Conservation (phyloP, 2,888 invertebrate genomes). For the Mystacides longicornis region DNA sequence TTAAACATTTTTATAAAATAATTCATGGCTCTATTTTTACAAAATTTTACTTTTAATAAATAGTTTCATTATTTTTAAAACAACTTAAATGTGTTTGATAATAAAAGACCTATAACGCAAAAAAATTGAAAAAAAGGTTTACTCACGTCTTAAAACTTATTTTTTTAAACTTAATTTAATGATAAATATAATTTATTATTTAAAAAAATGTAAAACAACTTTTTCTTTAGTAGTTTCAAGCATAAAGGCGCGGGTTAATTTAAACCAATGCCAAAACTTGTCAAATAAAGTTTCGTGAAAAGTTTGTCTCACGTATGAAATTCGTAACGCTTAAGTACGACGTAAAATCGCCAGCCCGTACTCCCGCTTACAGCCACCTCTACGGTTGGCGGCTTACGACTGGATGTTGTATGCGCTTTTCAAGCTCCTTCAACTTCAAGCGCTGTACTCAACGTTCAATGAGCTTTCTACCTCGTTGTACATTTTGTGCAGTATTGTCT, state of each 20-base stretch:
- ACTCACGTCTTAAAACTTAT: too few relatives aligned
- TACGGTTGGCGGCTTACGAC: slow-evolving; percentile 22
- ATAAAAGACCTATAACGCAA: too few relatives aligned
- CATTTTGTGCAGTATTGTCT: too few relatives aligned
- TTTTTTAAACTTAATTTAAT: too few relatives aligned
- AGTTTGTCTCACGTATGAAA: slow-evolving; percentile 11
- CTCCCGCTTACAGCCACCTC: slow-evolving; percentile 12
- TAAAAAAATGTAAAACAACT: background rate
- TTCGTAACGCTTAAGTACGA: background rate
- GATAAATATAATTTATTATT: background rate
- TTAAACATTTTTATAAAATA: background rate
- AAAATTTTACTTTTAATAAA: too few relatives aligned
- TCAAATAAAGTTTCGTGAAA: slow-evolving; percentile 14
- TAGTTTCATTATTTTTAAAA: too few relatives aligned
- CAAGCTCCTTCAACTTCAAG: slow-evolving; percentile 13
- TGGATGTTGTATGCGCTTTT: slow-evolving; percentile 23
- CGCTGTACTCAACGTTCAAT: background rate
- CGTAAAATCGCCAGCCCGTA: slow-evolving; percentile 7
- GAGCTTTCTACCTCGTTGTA: background rate
- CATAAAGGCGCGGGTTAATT: background rate
- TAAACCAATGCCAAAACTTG: background rate
- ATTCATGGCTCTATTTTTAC: too few relatives aligned
- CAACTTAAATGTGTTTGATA: too few relatives aligned
- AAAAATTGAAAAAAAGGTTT: too few relatives aligned
- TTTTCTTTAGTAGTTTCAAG: background rate